These are phyloP conservation scores for Molanna angustata DNA, from an alignment of 2,888 invertebrate genomes.

Conservation along the genomic window DNA sequence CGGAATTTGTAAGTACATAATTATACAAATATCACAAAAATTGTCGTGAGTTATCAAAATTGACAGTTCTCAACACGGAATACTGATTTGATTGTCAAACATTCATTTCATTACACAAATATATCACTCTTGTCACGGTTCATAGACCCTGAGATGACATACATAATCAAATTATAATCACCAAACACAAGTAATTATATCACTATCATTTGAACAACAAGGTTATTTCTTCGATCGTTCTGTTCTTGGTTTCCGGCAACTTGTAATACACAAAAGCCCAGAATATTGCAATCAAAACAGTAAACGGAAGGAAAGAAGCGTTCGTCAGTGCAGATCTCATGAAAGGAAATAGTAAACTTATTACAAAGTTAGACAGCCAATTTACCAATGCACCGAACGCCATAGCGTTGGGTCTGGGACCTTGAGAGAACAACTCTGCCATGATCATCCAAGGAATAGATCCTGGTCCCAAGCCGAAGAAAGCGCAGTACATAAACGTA, in stretches of 20 bases:
- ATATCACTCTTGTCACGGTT: conserved; percentile 27
- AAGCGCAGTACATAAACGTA: conserved; percentile 51
- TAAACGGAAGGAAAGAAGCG: conserved; percentile 51
- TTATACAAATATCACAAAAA: too few relatives aligned
- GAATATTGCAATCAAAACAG: conserved; percentile 47
- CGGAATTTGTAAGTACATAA: too few relatives aligned
- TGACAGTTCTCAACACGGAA: too few relatives aligned
- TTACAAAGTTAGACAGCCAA: conserved; percentile 55
- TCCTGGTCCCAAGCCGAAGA: conserved; percentile 53
- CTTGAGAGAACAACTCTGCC: conserved; percentile 52
- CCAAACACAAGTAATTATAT: background rate
- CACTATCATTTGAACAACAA: conserved; percentile 45
- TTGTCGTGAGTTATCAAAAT: too few relatives aligned
- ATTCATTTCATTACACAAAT: too few relatives aligned
- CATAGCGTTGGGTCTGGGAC: conserved; percentile 51
- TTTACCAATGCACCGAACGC: conserved; percentile 53
- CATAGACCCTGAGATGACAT: background rate
- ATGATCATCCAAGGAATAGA: conserved; percentile 56
- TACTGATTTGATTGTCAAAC: too few relatives aligned
- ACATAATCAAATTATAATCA: background rate
- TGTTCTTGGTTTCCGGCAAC: conserved; percentile 54
- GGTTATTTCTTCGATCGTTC: conserved; percentile 52
- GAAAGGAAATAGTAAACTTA: conserved; percentile 49
- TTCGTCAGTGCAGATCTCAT: conserved; percentile 42
- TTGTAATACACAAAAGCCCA: conserved; percentile 50